Conservation (phyloP, 2,113 vertebrate genomes). For the Fulica atra region DNA sequence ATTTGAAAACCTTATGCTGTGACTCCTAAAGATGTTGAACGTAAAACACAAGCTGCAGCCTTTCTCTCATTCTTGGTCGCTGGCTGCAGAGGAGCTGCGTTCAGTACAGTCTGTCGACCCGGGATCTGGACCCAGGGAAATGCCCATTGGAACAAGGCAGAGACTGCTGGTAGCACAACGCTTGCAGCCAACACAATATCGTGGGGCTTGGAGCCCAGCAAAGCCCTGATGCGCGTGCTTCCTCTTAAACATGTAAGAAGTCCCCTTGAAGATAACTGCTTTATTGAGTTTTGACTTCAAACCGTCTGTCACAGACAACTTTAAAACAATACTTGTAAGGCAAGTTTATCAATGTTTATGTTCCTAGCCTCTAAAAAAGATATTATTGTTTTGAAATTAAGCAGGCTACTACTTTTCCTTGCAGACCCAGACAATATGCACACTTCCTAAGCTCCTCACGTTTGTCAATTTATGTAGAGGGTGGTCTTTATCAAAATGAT, state of each 20-base stretch:
- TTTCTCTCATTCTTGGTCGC: not conserved
- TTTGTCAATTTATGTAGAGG: not conserved
- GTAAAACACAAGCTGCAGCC: not conserved
- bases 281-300: not conserved
- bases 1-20: not conserved
- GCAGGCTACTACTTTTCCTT: not conserved
- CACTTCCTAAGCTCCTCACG: not conserved
- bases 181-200: rapidly evolving
- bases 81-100: not conserved
- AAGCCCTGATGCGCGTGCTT: not conserved
- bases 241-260: not conserved
- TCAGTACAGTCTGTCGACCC: not conserved
- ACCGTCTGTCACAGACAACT: not conserved
- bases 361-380: not conserved
- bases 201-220: not conserved
- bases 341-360: not conserved
- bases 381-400: not conserved
- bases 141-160: not conserved
- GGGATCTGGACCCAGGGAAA: not conserved
- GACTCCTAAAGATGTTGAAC: not conserved
- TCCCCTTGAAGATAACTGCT: not conserved
- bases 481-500: not conserved
- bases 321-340: constrained; percentile 7
- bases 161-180: not conserved
- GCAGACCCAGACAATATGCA: not conserved